Conservation (phyloP, 2,888 invertebrate genomes). For the Nephrocerus scutellatus region DNA sequence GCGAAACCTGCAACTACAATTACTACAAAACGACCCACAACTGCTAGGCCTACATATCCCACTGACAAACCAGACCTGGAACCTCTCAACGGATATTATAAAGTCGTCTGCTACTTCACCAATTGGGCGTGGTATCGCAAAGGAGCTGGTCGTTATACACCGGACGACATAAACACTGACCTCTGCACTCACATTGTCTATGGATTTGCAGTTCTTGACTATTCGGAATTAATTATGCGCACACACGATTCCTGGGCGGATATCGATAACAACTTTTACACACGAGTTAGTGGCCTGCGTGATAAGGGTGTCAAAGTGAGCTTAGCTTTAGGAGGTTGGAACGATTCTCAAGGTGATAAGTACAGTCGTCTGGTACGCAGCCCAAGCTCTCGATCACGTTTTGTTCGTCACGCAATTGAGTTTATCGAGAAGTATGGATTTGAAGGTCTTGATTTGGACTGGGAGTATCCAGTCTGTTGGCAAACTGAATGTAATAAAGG, state of each 20-base stretch:
- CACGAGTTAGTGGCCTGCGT: slow-evolving; percentile 71
- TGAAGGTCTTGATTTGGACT: slow-evolving; percentile 90
- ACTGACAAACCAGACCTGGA: slow-evolving; percentile 42
- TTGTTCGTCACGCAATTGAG: slow-evolving; percentile 65
- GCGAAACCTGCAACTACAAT: slow-evolving; percentile 32
- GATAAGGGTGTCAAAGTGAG: slow-evolving; percentile 75
- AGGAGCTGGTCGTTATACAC: slow-evolving; percentile 73
- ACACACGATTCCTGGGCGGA: slow-evolving; percentile 89
- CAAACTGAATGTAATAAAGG: slow-evolving; percentile 81
- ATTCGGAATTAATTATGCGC: slow-evolving; percentile 67
- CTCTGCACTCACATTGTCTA: slow-evolving; percentile 90
- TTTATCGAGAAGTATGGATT: slow-evolving; percentile 77
- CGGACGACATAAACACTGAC: slow-evolving; percentile 77
- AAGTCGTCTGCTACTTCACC: slow-evolving; percentile 84
- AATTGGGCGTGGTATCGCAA: slow-evolving; percentile 91
- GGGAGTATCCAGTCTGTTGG: slow-evolving; percentile 76
- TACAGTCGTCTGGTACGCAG: slow-evolving; percentile 78
- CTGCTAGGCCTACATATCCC: slow-evolving; percentile 36
- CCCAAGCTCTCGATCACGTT: slow-evolving; percentile 63
- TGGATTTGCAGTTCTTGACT: slow-evolving; percentile 86
- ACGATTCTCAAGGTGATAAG: slow-evolving; percentile 84
- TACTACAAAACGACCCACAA: slow-evolving; percentile 34
- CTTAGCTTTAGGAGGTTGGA: slow-evolving; percentile 91
- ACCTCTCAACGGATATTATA: slow-evolving; percentile 61
- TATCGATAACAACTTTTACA: slow-evolving; percentile 80